Conservation (phyloP, 30 jellyfish, hydroid and myxozoan species). For the Aurelia sp. region DNA sequence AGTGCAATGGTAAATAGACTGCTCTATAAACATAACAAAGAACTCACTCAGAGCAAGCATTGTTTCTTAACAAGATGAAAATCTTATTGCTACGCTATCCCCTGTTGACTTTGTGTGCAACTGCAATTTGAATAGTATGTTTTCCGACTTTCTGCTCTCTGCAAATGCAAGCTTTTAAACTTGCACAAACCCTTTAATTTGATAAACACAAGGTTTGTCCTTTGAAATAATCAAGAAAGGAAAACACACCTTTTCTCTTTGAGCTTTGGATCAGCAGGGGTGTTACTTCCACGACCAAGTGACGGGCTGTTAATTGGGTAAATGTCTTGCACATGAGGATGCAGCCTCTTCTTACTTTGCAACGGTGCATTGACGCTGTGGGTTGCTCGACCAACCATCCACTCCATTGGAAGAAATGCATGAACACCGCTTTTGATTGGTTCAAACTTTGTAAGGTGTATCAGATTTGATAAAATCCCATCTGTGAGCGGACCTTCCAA, state of each 20-base stretch:
- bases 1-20: no score
- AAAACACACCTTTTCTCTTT: slow-evolving; percentile 33
- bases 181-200: no score
- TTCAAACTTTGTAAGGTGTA: slow-evolving; percentile 65
- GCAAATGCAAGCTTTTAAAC: no score
- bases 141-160: no score
- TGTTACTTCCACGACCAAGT: slow-evolving; percentile 16
- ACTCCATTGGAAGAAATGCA: slow-evolving; percentile 77
- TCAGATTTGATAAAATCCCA: slow-evolving; percentile 42
- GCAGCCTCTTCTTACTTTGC: slow-evolving; percentile 48
- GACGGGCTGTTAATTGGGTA: slow-evolving; percentile 59
- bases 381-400: slow-evolving; percentile 77
- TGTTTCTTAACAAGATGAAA: no score
- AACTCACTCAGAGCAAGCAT: no score
- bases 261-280: slow-evolving; percentile 2
- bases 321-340: slow-evolving; percentile 54
- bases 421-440: slow-evolving; percentile 82
- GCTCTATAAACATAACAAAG: no score
- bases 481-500: slow-evolving; percentile 49
- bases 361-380: slow-evolving; percentile 49
- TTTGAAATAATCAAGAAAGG: background rate
- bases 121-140: no score
- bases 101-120: no score
- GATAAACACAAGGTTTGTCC: no score
- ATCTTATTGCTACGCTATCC: no score